Conservation (phyloP, 1,140 invertebrate genomes). For the Pararge aegeria region DNA sequence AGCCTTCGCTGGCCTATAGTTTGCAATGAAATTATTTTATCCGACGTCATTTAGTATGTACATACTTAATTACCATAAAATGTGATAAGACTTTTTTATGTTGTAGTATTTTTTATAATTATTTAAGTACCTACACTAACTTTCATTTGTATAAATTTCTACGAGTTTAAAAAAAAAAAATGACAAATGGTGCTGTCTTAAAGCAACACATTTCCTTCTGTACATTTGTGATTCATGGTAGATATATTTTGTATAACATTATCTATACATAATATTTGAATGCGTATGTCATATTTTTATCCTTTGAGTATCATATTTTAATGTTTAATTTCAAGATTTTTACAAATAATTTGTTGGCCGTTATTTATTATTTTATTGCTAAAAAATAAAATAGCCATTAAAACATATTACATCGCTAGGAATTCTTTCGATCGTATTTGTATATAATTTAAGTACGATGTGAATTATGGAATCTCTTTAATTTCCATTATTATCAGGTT, state of each 20-base stretch:
- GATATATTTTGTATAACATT: conserved; percentile 22
- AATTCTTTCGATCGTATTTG: conserved; percentile 51
- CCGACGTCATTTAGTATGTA: conserved; percentile 51
- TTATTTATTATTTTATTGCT: background rate
- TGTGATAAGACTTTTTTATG: conserved; percentile 65
- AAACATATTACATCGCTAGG: conserved; percentile 32
- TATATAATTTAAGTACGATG: conserved; percentile 70
- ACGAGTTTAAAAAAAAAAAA: conserved; percentile 37
- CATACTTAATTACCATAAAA: conserved; percentile 64
- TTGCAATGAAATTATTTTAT: conserved; percentile 30
- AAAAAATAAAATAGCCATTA: background rate
- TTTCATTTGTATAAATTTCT: conserved; percentile 46
- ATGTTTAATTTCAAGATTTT: background rate
- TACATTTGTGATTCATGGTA: conserved; percentile 24
- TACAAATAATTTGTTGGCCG: background rate
- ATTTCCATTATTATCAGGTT: conserved; percentile 63
- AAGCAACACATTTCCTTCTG: conserved; percentile 36
- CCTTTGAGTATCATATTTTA: background rate
- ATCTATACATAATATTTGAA: conserved; percentile 5
- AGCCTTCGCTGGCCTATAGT: background rate
- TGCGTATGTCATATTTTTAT: conserved; percentile 5
- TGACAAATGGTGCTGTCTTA: conserved; percentile 53
- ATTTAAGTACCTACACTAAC: conserved; percentile 40
- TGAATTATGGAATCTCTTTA: conserved; percentile 75
- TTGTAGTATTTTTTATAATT: conserved; percentile 52